These are phyloP conservation scores for Scarus forsteni DNA, from an alignment of 2,797 vertebrate genomes.

Conservation along the genomic window DNA sequence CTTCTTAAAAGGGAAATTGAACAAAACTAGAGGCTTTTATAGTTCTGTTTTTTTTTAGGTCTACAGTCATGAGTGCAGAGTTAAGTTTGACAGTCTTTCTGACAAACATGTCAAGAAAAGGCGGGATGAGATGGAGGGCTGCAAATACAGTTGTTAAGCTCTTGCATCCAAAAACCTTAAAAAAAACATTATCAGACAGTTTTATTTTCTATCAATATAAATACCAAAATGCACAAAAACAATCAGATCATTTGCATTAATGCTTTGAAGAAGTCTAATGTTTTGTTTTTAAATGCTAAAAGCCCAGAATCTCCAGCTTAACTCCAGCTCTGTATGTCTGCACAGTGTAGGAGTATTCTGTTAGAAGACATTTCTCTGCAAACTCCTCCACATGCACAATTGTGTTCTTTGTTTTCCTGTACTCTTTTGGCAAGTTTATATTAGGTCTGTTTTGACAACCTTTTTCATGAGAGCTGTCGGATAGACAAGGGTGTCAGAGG, in stretches of 20 bases:
- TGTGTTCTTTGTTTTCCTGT: constrained; percentile 67
- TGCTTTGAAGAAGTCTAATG: neutral
- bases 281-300: constrained; percentile 14
- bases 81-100: constrained; percentile 27
- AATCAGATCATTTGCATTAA: constrained; percentile 4
- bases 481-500: constrained; percentile 27
- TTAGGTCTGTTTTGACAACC: constrained; percentile 37
- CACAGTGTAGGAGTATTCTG: constrained; percentile 78
- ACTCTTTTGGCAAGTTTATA: constrained; percentile 59
- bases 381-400: constrained; percentile 79
- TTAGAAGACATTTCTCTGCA: constrained; percentile 70
- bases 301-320: constrained; percentile 52
- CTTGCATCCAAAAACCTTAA: neutral
- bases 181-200: neutral
- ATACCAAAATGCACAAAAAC: neutral
- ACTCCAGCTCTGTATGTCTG: constrained; percentile 58
- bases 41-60: constrained; percentile 38
- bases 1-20: constrained; percentile 18
- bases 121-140: constrained; percentile 53
- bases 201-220: neutral
- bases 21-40: neutral
- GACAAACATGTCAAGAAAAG: constrained; percentile 56
- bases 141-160: constrained; percentile 20
- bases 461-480: constrained; percentile 36
- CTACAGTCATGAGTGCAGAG: constrained; percentile 31